Base-by-base conservation (phyloP, 1,140 invertebrate species). In the Megathymus violae region DNA sequence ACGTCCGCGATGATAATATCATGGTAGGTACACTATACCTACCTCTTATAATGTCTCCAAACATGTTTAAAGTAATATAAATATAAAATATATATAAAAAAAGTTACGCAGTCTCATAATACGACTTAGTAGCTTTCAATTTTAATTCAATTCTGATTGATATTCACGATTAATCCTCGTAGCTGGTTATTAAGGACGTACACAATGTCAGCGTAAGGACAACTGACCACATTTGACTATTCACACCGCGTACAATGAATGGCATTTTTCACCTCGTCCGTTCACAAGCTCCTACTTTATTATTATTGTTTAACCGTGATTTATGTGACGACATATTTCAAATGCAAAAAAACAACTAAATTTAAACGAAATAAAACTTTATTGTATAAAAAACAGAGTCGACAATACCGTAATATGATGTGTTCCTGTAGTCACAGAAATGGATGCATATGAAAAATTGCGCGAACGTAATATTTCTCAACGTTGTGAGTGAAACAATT, bases 281-380 rank as follows among this genome's bases (percentile, higher is more conserved):
- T 74, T 68, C 58, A 63, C 60, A 56, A 36, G 50, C 51, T 71
- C 67, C 52, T 67, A 65, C 76, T 70, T 85, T 85, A 79, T 86
- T 87, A 82, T 86, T 80, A n/a, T 83, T 82, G 82, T 87, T 86
- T 61, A 74, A 71, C 63, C 80, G 77, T 89, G 86, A 89, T 89
- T 89, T 89, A 89, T 89, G 75, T 66, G 50, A 47, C 41, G 47
- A 62, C 69, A 69, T 71, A 73, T 60, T 78, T 70, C 61, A 52
- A 64, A 62, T 64, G 13, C 63, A 34, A 46, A 62, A 46, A 19
- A 38, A 40, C 22, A 13, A 38, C 0, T n/a, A n/a, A n/a, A 34
- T 27, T 34, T 10, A 36, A 17, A 16, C 41, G 3, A 52, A 40
- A 44, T 19, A 16, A 14, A 0, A 17, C 22, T 36, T 25, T 58